Base-by-base conservation (phyloP, 2,113 vertebrate species). In the Syrmaticus mikado region DNA sequence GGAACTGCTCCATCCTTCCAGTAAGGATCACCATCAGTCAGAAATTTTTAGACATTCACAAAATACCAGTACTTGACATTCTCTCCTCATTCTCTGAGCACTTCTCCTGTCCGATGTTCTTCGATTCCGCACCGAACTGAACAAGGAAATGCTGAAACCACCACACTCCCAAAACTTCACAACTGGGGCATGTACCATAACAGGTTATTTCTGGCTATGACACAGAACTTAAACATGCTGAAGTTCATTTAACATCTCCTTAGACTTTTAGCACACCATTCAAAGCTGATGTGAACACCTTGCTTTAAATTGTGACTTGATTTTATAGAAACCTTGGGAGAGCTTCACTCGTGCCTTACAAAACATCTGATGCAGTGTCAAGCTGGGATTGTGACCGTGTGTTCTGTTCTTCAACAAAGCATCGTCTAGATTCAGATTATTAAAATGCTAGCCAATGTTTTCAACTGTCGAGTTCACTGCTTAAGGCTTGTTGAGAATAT, bases 401-500 rank as follows among this genome's bases (percentile, higher is more conserved):
- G 80, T 73, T 93, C 45, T 88, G 90, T 76, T 86, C 91, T 91
- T 92, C 89, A 85, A 82, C 92, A 96, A 92, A 96, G 43, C 76
- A 90, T 90, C 66, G 83, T 85, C 83, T 81, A 87, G 45, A 87
- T 83, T 45, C 52, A 58, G 77, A 90, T 77, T 57, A 90, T 81
- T 89, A 82, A 87, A 93, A 89, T 4, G 32, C 50, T 89, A 91
- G 82, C 82, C 13, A 1, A 77, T 81, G 74, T 66, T 68, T 57
- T 81, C 84, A 64, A 73, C 79, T 89, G 74, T 45, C 93, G 53
- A 78, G 72, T 90, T 82, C 1, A 0, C 74, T 88, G 73, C 58
- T 96, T 94, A 95, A 96, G 93, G 95, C 96, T 94, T 90, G 41
- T 89, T 90, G 82, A 89, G 94, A 95, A 87, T 58, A 73, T 30